These are phyloP conservation scores for Protobothrops mucrosquamatus DNA, from an alignment of 2,113 vertebrate species.

Conservation along the genomic window DNA sequence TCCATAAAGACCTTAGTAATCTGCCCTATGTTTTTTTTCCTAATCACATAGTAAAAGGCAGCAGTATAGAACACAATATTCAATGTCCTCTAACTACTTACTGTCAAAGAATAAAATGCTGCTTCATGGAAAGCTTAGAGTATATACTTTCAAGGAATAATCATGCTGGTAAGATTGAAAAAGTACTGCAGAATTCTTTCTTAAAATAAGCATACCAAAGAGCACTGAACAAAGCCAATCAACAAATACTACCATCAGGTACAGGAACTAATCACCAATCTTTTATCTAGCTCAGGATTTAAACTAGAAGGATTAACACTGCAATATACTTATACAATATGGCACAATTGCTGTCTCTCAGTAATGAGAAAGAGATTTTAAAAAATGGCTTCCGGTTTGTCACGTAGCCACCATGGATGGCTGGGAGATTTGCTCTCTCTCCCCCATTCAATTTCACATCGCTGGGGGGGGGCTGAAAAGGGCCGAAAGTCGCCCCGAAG, in stretches of 20 bases:
- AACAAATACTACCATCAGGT: background rate
- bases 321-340: background rate
- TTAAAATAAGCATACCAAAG: background rate
- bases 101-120: background rate
- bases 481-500: too few relatives aligned
- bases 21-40: background rate
- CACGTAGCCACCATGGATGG: too few relatives aligned
- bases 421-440: too few relatives aligned
- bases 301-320: background rate
- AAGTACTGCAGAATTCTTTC: background rate
- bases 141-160: background rate
- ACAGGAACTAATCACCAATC: background rate
- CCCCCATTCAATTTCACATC: too few relatives aligned
- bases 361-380: background rate
- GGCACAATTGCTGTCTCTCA: background rate
- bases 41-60: background rate
- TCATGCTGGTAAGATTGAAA: background rate
- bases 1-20: background rate
- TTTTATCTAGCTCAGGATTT: background rate
- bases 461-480: too few relatives aligned
- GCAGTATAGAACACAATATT: background rate
- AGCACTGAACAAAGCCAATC: background rate
- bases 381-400: background rate
- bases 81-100: background rate
- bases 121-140: background rate